phyloP scores from a whole-genome alignment of 2,797 vertebrate species.

The Poeciliopsis paucimaculata region DNA sequence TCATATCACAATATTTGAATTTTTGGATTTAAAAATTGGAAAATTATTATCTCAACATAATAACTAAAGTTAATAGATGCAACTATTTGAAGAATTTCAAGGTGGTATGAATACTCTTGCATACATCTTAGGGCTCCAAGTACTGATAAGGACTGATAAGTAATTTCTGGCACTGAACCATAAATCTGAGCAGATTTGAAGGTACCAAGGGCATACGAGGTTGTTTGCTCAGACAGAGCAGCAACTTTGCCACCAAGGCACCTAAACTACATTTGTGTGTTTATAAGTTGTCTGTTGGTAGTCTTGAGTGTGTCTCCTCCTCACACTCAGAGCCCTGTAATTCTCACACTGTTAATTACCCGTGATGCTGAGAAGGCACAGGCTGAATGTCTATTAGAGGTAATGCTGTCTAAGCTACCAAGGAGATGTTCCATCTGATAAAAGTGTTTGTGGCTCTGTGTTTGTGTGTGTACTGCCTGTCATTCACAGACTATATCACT shows the following conservation, averaged over 20 bases:
- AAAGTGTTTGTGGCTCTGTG: constrained; percentile 18
- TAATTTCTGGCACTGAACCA: constrained; percentile 7
- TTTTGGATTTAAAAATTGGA: background rate
- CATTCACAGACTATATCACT: constrained; percentile 38
- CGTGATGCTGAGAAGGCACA: constrained; percentile 68
- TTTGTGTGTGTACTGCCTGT: constrained; percentile 39
- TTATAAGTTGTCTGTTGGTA: constrained; percentile 44
- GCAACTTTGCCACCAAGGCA: constrained; percentile 25
- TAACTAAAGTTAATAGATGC: background rate
- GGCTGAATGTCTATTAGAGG: constrained; percentile 60
- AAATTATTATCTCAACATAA: background rate
- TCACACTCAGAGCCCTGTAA: constrained; percentile 56
- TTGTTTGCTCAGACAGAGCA: constrained; percentile 37
- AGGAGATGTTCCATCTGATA: constrained; percentile 49
- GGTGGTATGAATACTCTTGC: background rate
- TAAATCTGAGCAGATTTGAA: constrained; percentile 29
- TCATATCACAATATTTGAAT: background rate
- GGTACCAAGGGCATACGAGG: constrained; percentile 21
- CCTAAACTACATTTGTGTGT: constrained; percentile 41
- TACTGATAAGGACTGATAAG: constrained; percentile 31
- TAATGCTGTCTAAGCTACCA: constrained; percentile 66
- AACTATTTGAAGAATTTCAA: background rate
- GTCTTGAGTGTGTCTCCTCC: constrained; percentile 38
- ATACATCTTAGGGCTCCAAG: background rate
- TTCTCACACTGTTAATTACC: constrained; percentile 68